These are phyloP conservation scores for Leptodactylus fallax DNA, from an alignment of 2,797 vertebrate species.

Conservation along the genomic window DNA sequence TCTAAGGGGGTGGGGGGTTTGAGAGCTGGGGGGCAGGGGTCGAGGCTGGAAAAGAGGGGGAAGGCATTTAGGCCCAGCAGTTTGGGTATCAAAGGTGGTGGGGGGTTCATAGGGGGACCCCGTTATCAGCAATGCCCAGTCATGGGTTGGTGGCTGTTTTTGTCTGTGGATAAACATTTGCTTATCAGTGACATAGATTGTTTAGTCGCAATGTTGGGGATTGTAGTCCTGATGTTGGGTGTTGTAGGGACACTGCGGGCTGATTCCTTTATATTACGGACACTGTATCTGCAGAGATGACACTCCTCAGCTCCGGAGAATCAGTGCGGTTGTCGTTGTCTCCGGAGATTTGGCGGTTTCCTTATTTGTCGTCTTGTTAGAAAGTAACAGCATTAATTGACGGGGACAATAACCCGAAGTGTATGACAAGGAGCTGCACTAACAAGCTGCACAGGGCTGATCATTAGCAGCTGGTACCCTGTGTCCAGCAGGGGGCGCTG, in stretches of 20 bases:
- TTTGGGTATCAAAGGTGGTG: too few relatives aligned
- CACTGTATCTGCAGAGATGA: not conserved
- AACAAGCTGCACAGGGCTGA: not conserved
- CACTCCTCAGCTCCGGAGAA: not conserved
- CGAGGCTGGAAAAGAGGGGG: too few relatives aligned
- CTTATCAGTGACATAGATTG: not conserved
- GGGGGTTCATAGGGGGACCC: too few relatives aligned
- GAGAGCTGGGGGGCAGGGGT: too few relatives aligned
- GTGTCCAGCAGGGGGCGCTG: conserved; percentile 38
- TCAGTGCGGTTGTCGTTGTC: not conserved
- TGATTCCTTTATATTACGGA: too few relatives aligned
- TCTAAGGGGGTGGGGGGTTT: too few relatives aligned
- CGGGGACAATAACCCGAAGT: not conserved
- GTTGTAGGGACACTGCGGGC: too few relatives aligned
- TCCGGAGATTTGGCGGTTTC: not conserved
- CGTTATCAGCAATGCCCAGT: too few relatives aligned
- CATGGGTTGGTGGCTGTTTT: too few relatives aligned
- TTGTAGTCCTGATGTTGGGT: too few relatives aligned
- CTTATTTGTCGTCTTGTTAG: not conserved
- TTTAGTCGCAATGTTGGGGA: not conserved
- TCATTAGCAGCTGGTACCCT: not conserved
- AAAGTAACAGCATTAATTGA: conserved; percentile 18
- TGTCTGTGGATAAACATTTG: too few relatives aligned
- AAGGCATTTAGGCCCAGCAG: too few relatives aligned
- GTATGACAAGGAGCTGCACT: not conserved